phyloP scores from a whole-genome alignment of 2,888 invertebrate species.

The Isoperla grammatica region DNA sequence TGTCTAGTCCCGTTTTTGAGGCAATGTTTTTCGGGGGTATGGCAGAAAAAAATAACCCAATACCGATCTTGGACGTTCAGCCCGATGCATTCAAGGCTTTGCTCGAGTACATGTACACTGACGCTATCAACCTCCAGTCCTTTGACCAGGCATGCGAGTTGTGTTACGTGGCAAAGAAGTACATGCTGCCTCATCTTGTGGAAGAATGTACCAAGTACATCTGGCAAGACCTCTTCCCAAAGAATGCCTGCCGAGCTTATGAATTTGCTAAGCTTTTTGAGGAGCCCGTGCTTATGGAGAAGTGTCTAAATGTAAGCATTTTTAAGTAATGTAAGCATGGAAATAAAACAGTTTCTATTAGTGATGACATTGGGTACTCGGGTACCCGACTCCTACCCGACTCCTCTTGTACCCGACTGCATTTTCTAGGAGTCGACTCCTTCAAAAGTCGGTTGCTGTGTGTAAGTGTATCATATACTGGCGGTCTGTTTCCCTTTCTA shows the following conservation, averaged over 20 bases:
- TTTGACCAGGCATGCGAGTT: constrained; percentile 83
- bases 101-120: constrained; percentile 79
- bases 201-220: constrained; percentile 76
- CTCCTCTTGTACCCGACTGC: no score
- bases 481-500: no score
- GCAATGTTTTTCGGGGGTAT: constrained; percentile 83
- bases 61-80: constrained; percentile 76
- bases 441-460: no score
- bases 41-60: constrained; percentile 69
- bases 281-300: constrained; percentile 72
- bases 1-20: constrained; percentile 84
- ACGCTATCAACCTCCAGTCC: constrained; percentile 69
- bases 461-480: no score
- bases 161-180: constrained; percentile 84
- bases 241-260: constrained; percentile 78
- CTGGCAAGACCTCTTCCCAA: constrained; percentile 74
- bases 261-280: constrained; percentile 83
- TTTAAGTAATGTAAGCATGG: constrained; percentile 4
- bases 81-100: constrained; percentile 80
- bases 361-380: no score
- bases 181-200: constrained; percentile 77
- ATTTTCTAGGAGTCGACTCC: no score
- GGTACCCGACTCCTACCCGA: no score
- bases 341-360: constrained; percentile 17
- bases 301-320: constrained; percentile 62